phyloP scores from a whole-genome alignment of 2,888 invertebrate species.

The Lepidonotus clava region DNA sequence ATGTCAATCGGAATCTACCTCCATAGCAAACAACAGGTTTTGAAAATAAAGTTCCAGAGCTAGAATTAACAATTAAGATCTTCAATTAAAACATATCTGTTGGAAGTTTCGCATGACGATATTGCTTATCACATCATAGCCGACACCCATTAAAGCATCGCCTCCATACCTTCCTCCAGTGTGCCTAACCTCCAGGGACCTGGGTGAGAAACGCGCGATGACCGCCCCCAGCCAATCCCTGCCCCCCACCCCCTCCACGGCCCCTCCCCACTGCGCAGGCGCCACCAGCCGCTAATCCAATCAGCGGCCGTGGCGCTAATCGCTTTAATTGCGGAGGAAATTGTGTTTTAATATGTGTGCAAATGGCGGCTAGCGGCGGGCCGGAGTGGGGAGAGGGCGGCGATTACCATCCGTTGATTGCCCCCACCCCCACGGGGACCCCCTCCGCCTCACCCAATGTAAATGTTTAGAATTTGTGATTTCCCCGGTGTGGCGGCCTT shows the following conservation, averaged over 20 bases:
- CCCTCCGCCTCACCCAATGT: neutral
- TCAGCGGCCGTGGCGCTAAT: conserved; percentile 32
- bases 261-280: neutral
- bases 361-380: conserved; percentile 28
- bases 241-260: neutral
- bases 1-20: too few species aligned
- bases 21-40: too few species aligned
- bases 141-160: too few species aligned
- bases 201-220: too few species aligned
- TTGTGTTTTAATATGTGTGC: conserved; percentile 41
- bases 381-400: neutral
- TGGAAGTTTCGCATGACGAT: too few species aligned
- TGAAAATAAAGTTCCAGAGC: too few species aligned
- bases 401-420: conserved; percentile 25
- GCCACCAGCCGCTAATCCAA: neutral
- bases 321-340: conserved; percentile 42
- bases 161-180: neutral
- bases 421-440: neutral
- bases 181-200: too few species aligned
- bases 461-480: conserved; percentile 54
- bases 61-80: too few species aligned
- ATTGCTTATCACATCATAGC: too few species aligned
- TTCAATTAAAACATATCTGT: too few species aligned
- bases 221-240: neutral
- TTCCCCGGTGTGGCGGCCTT: conserved; percentile 42